A percentile compares a stretch with the other conserved stretches of the same genome.
These are phyloP conservation scores for Cotesia glomerata DNA, from an alignment of 1,140 invertebrate genomes.

Conservation along the genomic window DNA sequence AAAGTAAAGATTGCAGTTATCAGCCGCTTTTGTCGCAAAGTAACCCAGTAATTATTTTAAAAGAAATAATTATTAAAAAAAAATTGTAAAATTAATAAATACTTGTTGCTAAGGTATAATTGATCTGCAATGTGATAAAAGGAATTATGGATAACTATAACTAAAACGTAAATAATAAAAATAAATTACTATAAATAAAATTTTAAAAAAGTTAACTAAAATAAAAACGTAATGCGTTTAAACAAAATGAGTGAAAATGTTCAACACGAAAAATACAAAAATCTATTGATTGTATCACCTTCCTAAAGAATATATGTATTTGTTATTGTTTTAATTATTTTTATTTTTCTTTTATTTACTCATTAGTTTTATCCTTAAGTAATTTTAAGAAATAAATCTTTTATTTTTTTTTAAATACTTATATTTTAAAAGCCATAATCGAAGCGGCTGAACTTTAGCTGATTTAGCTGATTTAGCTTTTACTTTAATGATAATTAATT, in stretches of 20 bases:
- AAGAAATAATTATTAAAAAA: background rate
- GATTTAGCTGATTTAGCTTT: too few relatives aligned
- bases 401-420: too few relatives aligned
- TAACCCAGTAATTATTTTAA: slow-evolving; percentile 6
- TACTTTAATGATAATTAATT: too few relatives aligned
- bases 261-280: slow-evolving; percentile 41
- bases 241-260: slow-evolving; percentile 40
- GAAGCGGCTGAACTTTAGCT: too few relatives aligned
- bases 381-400: too few relatives aligned
- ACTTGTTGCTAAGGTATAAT: background rate
- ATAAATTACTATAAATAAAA: slow-evolving; percentile 1
- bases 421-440: too few relatives aligned
- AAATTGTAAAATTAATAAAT: background rate
- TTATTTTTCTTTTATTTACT: slow-evolving; percentile 27
- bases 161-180: slow-evolving; percentile 11
- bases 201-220: slow-evolving; percentile 29
- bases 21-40: slow-evolving; percentile 5
- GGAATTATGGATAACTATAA: background rate
- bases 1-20: background rate
- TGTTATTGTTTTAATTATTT: slow-evolving; percentile 65
- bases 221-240: slow-evolving; percentile 24
- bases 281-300: slow-evolving; percentile 59
- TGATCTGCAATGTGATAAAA: slow-evolving; percentile 12
- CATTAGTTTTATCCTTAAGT: background rate
- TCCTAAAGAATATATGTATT: slow-evolving; percentile 65